Percentiles rank a stretch among this genome's conserved stretches.
These are phyloP conservation scores for Agrochola macilenta DNA, from an alignment of 2,888 invertebrate genomes.

Conservation along the genomic window DNA sequence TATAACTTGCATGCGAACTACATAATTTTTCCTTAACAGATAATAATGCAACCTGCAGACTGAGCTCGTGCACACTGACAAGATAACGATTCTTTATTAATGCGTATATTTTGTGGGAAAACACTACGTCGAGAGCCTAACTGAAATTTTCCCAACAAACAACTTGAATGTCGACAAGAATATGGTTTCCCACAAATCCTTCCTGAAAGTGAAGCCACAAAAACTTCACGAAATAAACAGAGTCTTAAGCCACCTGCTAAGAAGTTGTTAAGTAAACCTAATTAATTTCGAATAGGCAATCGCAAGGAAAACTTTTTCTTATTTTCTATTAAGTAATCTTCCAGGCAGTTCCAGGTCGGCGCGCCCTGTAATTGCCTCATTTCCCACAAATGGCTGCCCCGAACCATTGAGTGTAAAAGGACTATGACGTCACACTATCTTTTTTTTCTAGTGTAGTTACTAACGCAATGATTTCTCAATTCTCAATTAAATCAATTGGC, in stretches of 20 bases:
- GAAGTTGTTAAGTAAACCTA: constrained; percentile 39
- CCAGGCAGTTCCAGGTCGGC: constrained; percentile 35
- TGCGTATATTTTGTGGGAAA: neutral
- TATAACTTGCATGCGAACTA: constrained; percentile 4
- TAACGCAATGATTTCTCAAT: constrained; percentile 32
- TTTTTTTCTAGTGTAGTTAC: constrained; percentile 41
- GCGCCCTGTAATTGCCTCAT: constrained; percentile 64
- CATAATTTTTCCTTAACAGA: neutral
- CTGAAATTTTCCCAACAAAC: neutral
- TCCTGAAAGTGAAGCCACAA: constrained; percentile 4
- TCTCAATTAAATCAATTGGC: no score
- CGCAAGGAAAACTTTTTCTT: constrained; percentile 59
- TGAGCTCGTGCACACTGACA: neutral
- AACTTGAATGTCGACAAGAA: neutral
- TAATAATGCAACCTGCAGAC: neutral
- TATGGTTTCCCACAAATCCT: constrained; percentile 3
- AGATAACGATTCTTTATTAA: neutral
- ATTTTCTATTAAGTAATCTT: constrained; percentile 66
- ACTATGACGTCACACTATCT: constrained; percentile 51
- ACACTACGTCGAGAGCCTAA: neutral
- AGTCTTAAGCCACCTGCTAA: constrained; percentile 24
- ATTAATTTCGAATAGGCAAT: constrained; percentile 61
- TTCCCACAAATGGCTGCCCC: constrained; percentile 59
- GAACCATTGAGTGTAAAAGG: constrained; percentile 49
- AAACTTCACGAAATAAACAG: constrained; percentile 24